These are phyloP conservation scores for Ammodytes marinus DNA, from an alignment of 2,113 vertebrate genomes.

Conservation along the genomic window DNA sequence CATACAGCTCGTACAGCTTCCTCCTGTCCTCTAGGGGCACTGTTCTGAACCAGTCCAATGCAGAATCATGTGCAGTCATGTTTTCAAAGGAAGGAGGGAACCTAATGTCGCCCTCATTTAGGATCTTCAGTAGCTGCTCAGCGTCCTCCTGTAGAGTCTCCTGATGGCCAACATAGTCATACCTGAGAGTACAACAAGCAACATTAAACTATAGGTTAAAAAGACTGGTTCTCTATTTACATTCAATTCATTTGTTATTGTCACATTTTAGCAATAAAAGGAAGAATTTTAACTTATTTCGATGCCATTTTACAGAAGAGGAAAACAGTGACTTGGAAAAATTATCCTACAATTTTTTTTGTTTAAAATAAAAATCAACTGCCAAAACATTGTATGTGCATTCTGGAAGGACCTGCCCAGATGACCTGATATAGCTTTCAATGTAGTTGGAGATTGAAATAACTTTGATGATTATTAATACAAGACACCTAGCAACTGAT, in stretches of 20 bases:
- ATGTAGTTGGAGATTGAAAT: too few species aligned
- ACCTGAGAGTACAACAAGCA: slow-evolving; percentile 24
- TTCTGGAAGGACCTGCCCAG: too few species aligned
- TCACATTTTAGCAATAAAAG: too few species aligned
- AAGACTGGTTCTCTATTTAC: not conserved
- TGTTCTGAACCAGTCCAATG: slow-evolving; percentile 23
- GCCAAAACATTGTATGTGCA: too few species aligned
- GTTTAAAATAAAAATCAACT: too few species aligned
- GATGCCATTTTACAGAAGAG: too few species aligned
- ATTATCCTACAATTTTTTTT: too few species aligned
- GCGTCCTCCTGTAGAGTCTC: slow-evolving; percentile 57
- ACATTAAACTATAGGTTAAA: not conserved
- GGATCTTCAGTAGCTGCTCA: slow-evolving; percentile 25
- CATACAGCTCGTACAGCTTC: slow-evolving; percentile 52
- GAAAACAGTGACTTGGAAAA: too few species aligned
- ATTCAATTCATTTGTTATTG: not conserved
- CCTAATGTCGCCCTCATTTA: slow-evolving; percentile 7
- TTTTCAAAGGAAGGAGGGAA: slow-evolving; percentile 45
- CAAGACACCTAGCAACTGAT: too few species aligned
- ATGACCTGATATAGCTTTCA: too few species aligned
- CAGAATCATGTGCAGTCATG: not conserved
- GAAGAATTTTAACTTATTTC: too few species aligned
- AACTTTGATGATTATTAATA: too few species aligned
- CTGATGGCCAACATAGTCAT: slow-evolving; percentile 68
- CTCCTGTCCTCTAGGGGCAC: slow-evolving; percentile 56